A percentile compares a stretch with the other conserved stretches of the same genome.
These are phyloP conservation scores for Pseudochirops corinnae DNA, from an alignment of 2,797 vertebrate species.

Conservation along the genomic window DNA sequence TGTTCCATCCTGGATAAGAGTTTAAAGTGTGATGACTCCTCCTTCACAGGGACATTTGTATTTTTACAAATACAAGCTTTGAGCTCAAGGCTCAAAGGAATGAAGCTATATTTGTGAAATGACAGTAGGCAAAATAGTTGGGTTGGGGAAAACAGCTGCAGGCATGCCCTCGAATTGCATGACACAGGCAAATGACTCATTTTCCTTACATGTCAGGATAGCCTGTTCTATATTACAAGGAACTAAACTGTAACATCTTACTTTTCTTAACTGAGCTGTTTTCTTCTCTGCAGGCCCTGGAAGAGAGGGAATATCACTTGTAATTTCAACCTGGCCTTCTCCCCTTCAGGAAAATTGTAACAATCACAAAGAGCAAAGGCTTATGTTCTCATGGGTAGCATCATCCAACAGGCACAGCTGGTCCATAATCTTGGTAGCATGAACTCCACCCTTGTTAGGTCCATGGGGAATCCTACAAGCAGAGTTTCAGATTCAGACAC, in stretches of 20 bases:
- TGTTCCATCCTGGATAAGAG: neutral
- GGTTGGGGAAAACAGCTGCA: neutral
- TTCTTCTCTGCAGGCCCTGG: constrained; percentile 17
- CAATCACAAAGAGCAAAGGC: neutral
- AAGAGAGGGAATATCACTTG: neutral
- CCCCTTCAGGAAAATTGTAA: neutral
- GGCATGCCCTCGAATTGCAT: neutral
- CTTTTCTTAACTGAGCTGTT: constrained; percentile 13
- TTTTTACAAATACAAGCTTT: constrained; percentile 33
- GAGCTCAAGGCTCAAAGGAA: constrained; percentile 51
- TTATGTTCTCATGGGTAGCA: neutral
- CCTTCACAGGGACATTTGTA: constrained; percentile 49
- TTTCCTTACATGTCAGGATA: neutral
- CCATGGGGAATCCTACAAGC: neutral
- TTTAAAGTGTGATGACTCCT: neutral
- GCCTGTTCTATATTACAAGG: neutral
- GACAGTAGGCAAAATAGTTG: neutral
- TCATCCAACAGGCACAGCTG: neutral
- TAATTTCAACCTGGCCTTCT: constrained; percentile 10
- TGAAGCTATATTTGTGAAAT: constrained; percentile 25
- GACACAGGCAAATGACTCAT: neutral
- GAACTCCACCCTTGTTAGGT: neutral
- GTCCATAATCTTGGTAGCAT: neutral
- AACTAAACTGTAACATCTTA: neutral
- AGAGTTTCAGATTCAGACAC: neutral